These are phyloP conservation scores for Nothoprocta perdicaria DNA, from an alignment of 2,113 vertebrate species.

Conservation along the genomic window DNA sequence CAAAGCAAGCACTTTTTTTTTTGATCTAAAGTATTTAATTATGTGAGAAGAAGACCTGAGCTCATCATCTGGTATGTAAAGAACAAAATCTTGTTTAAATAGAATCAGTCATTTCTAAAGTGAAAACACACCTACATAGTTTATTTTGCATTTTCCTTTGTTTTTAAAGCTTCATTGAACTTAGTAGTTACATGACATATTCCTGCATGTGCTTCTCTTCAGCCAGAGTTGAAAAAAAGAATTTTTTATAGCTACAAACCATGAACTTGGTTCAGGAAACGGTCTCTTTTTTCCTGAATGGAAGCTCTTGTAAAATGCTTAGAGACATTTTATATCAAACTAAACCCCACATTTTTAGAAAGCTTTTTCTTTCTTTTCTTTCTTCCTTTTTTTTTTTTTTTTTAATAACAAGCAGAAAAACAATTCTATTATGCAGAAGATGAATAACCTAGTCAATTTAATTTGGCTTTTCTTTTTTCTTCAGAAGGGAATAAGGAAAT, in stretches of 20 bases:
- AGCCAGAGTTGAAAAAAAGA: conserved; percentile 14
- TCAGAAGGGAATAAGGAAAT: conserved; percentile 54
- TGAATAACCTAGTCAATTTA: not conserved
- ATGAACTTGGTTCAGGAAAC: conserved; percentile 50
- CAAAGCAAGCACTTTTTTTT: not conserved
- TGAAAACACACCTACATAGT: not conserved
- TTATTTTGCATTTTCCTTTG: conserved; percentile 3
- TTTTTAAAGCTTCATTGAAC: conserved; percentile 25
- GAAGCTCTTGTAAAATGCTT: conserved; percentile 42
- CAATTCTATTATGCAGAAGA: conserved; percentile 13
- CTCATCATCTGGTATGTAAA: not conserved
- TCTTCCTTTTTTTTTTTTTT: no score
- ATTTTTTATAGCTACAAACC: conserved; percentile 36
- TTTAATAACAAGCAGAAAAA: conserved; percentile 7
- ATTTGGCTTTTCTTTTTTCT: conserved; percentile 20
- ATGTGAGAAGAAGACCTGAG: not conserved
- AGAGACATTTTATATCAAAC: conserved; percentile 34
- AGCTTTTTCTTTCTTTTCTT: not conserved
- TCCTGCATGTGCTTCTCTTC: not conserved
- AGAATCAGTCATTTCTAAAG: conserved; percentile 48
- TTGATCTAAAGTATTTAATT: not conserved
- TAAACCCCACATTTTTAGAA: conserved; percentile 15
- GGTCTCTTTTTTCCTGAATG: not conserved
- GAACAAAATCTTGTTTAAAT: conserved; percentile 3
- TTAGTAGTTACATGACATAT: not conserved